Evolutionary conservation across 2,888 invertebrate genomes (phyloP).

Genomic region (Dermolepida albohirtum): DNA sequence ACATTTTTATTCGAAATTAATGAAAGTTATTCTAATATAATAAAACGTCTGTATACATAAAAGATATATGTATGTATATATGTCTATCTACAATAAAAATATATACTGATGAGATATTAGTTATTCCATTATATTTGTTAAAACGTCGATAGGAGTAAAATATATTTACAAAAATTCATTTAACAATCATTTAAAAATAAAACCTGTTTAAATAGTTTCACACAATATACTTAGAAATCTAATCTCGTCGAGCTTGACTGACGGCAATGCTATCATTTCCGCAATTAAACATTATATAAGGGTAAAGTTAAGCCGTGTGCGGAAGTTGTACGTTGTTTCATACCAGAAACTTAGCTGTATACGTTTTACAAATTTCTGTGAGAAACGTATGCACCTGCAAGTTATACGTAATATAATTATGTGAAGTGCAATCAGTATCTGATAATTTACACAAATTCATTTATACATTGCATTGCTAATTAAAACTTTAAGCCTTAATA

Average conservation of each 20-base stretch:
- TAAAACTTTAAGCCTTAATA: slow-evolving; percentile 34
- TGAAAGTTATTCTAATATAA: too few relatives aligned
- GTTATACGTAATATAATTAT: too few relatives aligned
- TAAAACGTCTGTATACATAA: too few relatives aligned
- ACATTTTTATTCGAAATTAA: too few relatives aligned
- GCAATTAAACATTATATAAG: slow-evolving; percentile 41
- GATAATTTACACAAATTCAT: not conserved
- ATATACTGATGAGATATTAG: too few relatives aligned
- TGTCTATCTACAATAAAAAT: too few relatives aligned
- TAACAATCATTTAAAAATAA: slow-evolving; percentile 7
- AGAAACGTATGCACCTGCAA: slow-evolving; percentile 13
- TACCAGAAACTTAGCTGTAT: slow-evolving; percentile 7
- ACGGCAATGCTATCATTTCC: slow-evolving; percentile 31
- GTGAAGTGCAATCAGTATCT: too few relatives aligned
- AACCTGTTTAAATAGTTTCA: slow-evolving; percentile 23
- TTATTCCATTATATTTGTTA: too few relatives aligned
- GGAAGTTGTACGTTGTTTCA: slow-evolving; percentile 35
- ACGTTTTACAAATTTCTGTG: slow-evolving; percentile 32
- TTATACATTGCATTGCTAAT: not conserved
- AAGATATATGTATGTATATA: too few relatives aligned
- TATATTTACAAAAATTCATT: not conserved
- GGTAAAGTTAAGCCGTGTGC: slow-evolving; percentile 35
- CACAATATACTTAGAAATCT: slow-evolving; percentile 33
- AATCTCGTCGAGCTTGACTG: slow-evolving; percentile 38
- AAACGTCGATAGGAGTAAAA: not conserved